These are phyloP conservation scores for Ammodytes dubius DNA, from an alignment of 2,113 vertebrate genomes.

Conservation along the genomic window DNA sequence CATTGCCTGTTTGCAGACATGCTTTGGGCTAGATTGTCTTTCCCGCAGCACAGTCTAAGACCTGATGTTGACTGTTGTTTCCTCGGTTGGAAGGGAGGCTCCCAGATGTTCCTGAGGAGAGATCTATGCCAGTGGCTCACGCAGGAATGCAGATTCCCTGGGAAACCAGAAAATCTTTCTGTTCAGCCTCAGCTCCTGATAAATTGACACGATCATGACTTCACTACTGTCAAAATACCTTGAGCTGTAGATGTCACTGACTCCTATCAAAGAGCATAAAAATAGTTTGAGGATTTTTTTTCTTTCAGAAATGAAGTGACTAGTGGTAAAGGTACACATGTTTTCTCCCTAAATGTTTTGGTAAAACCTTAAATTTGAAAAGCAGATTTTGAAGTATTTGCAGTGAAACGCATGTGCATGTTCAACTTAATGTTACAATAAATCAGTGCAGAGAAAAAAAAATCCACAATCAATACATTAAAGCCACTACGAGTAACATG, in stretches of 20 bases:
- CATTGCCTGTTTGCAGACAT: constrained; percentile 36
- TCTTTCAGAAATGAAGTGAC: neutral
- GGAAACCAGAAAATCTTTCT: constrained; percentile 75
- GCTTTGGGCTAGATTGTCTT: constrained; percentile 37
- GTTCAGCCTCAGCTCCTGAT: constrained; percentile 73
- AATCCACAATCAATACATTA: neutral
- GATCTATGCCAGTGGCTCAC: constrained; percentile 78
- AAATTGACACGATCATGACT: constrained; percentile 70
- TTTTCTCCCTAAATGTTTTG: constrained; percentile 5
- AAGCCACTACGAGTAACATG: too few relatives aligned
- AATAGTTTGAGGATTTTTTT: constrained; percentile 13
- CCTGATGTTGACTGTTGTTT: constrained; percentile 74
- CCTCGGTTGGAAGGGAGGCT: constrained; percentile 73
- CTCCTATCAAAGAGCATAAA: constrained; percentile 46
- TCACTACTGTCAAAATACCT: constrained; percentile 67
- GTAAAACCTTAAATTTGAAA: neutral
- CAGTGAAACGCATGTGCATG: neutral
- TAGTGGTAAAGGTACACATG: neutral
- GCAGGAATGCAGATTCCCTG: constrained; percentile 82
- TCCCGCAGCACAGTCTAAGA: constrained; percentile 37
- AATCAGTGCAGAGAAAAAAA: neutral
- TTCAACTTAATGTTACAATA: neutral
- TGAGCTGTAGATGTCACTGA: constrained; percentile 39
- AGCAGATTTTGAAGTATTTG: neutral
- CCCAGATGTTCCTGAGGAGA: constrained; percentile 82